Conservation (phyloP, 1,140 invertebrate genomes). For the Drosophila varians region DNA sequence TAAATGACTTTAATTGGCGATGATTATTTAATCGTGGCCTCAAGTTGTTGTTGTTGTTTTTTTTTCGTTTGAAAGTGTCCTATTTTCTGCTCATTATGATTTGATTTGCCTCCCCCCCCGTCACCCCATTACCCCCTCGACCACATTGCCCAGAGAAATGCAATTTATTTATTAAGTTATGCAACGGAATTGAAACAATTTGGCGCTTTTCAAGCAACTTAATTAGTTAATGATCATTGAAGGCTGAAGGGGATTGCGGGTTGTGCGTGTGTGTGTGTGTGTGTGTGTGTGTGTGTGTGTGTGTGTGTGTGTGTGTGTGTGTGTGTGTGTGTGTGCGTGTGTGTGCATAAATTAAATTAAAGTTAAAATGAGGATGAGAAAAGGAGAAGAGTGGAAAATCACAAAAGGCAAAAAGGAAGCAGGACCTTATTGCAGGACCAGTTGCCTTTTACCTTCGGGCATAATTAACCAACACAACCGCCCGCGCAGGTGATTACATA, state of each 20-base stretch:
- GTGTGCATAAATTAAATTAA: constrained; percentile 81
- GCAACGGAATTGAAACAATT: constrained; percentile 36
- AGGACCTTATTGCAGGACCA: constrained; percentile 29
- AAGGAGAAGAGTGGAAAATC: no score
- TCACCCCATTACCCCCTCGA: not conserved
- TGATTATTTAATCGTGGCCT: not conserved
- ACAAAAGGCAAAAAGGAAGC: constrained; percentile 29
- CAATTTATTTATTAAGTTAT: constrained; percentile 38
- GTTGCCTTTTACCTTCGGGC: constrained; percentile 58
- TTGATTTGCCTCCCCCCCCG: not conserved
- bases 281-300: not conserved
- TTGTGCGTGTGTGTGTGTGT: not conserved
- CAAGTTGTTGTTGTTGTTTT: no score
- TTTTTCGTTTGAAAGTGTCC: constrained; percentile 1
- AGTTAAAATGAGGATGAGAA: no score
- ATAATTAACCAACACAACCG: constrained; percentile 47
- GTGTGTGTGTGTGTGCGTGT: no score
- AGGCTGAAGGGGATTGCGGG: constrained; percentile 41
- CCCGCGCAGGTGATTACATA: constrained; percentile 53
- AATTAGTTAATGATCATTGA: constrained; percentile 80
- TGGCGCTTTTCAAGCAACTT: constrained; percentile 47
- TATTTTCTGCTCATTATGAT: not conserved
- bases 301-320: constrained; percentile 22
- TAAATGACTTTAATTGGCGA: not conserved
- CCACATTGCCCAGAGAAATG: no score